phyloP scores from a whole-genome alignment of 2,888 invertebrate genomes.

The Cephus spinipes region DNA sequence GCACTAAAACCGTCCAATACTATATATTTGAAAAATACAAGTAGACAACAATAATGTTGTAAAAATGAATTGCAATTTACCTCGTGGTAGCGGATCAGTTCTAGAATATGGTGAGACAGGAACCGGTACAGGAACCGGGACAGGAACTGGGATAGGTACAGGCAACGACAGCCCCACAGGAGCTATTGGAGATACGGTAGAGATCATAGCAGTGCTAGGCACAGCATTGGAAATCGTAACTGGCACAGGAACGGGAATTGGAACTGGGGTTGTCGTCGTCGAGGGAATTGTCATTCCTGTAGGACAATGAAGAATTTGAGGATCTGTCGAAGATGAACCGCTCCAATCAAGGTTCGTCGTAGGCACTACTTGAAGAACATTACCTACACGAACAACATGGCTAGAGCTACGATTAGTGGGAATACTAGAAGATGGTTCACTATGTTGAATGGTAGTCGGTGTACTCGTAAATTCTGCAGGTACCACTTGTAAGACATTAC shows the following conservation, averaged over 20 bases:
- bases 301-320: not conserved
- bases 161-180: conserved; percentile 27
- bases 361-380: conserved; percentile 63
- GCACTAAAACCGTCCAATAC: not conserved
- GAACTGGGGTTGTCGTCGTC: conserved; percentile 39
- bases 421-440: not conserved
- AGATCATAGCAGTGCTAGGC: conserved; percentile 1
- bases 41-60: not conserved
- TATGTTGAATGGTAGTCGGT: conserved; percentile 7
- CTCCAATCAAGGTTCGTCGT: conserved; percentile 60
- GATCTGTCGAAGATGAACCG: conserved; percentile 9
- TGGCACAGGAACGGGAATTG: conserved; percentile 38
- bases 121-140: conserved; percentile 3
- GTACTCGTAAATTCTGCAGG: conserved; percentile 66
- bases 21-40: not conserved
- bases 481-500: conserved; percentile 73
- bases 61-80: conserved; percentile 27
- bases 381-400: conserved; percentile 61
- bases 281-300: conserved; percentile 21
- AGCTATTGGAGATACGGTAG: not conserved
- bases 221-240: conserved; percentile 22
- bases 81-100: conserved; percentile 40
- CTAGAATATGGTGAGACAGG: conserved; percentile 20
- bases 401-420: conserved; percentile 30
- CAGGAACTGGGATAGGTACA: conserved; percentile 14